Conservation (phyloP, 2,888 invertebrate species). For the Drosophila stalkeri region DNA sequence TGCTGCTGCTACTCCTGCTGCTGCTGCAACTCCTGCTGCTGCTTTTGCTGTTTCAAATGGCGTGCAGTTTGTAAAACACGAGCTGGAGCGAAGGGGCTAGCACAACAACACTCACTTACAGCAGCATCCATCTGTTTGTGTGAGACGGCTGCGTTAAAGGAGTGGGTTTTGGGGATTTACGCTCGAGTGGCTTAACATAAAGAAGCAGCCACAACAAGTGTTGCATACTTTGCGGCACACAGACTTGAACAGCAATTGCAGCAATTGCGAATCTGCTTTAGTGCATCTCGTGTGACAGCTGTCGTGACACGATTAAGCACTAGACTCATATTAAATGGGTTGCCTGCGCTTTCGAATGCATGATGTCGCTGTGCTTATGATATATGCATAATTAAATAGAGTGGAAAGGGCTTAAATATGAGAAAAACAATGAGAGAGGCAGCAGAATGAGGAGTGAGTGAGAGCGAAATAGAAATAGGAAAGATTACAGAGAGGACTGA, state of each 20-base stretch:
- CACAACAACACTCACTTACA: slow-evolving; percentile 18
- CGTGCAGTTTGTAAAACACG: slow-evolving; percentile 62
- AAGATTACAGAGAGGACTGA: background rate
- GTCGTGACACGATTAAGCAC: slow-evolving; percentile 10
- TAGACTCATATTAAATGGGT: background rate
- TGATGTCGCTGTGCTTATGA: background rate
- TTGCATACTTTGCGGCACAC: slow-evolving; percentile 58
- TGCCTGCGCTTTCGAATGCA: too few species aligned
- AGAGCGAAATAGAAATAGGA: background rate
- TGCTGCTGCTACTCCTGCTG: slow-evolving; percentile 34
- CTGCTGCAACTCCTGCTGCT: background rate
- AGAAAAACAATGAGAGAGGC: background rate
- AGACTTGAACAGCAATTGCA: slow-evolving; percentile 20
- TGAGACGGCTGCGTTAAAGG: background rate
- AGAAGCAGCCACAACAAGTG: slow-evolving; percentile 54
- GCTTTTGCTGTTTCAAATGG: slow-evolving; percentile 56
- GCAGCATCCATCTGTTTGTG: slow-evolving; percentile 18
- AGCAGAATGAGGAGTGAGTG: too few species aligned
- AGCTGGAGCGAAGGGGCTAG: background rate
- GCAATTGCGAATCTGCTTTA: background rate
- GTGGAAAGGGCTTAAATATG: background rate
- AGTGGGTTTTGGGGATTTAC: slow-evolving; percentile 47
- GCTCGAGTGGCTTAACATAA: slow-evolving; percentile 64
- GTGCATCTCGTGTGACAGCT: slow-evolving; percentile 5
- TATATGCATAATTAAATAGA: background rate